phyloP scores from a whole-genome alignment of 2,888 invertebrate genomes.

The Diogma glabrata region DNA sequence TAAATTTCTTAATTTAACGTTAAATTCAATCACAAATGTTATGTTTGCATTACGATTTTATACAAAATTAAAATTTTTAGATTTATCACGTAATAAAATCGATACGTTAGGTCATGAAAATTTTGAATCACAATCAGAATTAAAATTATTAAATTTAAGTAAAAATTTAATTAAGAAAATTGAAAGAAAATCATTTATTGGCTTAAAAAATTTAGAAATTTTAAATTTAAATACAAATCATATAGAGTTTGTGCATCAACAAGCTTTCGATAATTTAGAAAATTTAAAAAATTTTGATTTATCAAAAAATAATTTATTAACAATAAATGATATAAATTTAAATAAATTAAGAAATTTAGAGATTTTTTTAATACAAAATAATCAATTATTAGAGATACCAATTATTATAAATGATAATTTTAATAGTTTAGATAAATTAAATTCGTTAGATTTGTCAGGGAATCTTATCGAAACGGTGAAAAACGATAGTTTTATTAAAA shows the following conservation, averaged over 20 bases:
- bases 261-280: conserved; percentile 67
- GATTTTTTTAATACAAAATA: conserved; percentile 62
- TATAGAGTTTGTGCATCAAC: conserved; percentile 57
- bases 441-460: conserved; percentile 61
- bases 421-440: conserved; percentile 51
- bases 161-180: conserved; percentile 59
- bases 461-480: conserved; percentile 66
- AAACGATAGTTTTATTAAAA: conserved; percentile 57
- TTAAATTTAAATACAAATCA: conserved; percentile 69
- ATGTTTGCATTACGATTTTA: conserved; percentile 71
- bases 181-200: conserved; percentile 65
- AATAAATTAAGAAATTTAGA: conserved; percentile 56
- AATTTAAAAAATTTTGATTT: conserved; percentile 62
- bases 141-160: conserved; percentile 66
- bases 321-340: conserved; percentile 58
- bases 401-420: conserved; percentile 43
- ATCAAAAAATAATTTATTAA: conserved; percentile 62
- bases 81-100: conserved; percentile 72
- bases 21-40: conserved; percentile 68
- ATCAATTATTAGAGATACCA: conserved; percentile 67
- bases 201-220: conserved; percentile 51
- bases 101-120: conserved; percentile 68
- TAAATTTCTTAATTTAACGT: conserved; percentile 68
- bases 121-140: conserved; percentile 63
- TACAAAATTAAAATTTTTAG: conserved; percentile 63